Percentiles rank a stretch among this genome's conserved stretches.
These are phyloP conservation scores for Sprattus sprattus DNA, from an alignment of 2,113 vertebrate species.

Conservation along the genomic window DNA sequence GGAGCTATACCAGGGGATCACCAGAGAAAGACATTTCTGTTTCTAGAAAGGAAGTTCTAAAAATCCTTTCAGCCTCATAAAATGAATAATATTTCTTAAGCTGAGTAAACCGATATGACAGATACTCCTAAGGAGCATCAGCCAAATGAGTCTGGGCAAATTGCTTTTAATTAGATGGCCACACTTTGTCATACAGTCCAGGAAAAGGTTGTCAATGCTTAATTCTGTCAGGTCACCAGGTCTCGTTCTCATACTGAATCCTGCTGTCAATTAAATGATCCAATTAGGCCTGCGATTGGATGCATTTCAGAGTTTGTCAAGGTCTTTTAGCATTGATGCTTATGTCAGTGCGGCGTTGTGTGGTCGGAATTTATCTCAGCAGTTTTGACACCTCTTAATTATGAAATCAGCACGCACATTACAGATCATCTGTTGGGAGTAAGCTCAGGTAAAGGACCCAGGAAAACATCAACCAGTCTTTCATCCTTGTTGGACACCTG, in stretches of 20 bases:
- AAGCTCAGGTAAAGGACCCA: slow-evolving; percentile 58
- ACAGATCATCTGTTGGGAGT: slow-evolving; percentile 58
- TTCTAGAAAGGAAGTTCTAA: not conserved
- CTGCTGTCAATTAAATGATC: slow-evolving; percentile 63
- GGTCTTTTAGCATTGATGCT: slow-evolving; percentile 58
- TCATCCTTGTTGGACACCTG: not conserved
- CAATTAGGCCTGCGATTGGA: slow-evolving; percentile 54
- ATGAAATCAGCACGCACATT: slow-evolving; percentile 51
- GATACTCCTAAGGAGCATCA: slow-evolving; percentile 34
- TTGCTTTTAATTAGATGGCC: slow-evolving; percentile 52
- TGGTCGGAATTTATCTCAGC: slow-evolving; percentile 11
- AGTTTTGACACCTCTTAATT: slow-evolving; percentile 48
- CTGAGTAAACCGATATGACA: slow-evolving; percentile 31
- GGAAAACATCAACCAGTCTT: slow-evolving; percentile 50
- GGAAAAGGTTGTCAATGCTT: slow-evolving; percentile 59
- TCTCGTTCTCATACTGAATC: slow-evolving; percentile 53
- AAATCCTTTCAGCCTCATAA: not conserved
- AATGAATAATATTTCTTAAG: not conserved
- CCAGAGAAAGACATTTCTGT: not conserved
- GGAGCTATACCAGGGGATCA: not conserved
- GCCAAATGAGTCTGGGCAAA: slow-evolving; percentile 39
- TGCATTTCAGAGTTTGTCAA: slow-evolving; percentile 63
- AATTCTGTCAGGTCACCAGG: slow-evolving; percentile 56
- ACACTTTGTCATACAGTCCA: slow-evolving; percentile 51
- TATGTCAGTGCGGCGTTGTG: slow-evolving; percentile 10